phyloP scores from a whole-genome alignment of 2,797 vertebrate species.

The Brachymystax lenok region DNA sequence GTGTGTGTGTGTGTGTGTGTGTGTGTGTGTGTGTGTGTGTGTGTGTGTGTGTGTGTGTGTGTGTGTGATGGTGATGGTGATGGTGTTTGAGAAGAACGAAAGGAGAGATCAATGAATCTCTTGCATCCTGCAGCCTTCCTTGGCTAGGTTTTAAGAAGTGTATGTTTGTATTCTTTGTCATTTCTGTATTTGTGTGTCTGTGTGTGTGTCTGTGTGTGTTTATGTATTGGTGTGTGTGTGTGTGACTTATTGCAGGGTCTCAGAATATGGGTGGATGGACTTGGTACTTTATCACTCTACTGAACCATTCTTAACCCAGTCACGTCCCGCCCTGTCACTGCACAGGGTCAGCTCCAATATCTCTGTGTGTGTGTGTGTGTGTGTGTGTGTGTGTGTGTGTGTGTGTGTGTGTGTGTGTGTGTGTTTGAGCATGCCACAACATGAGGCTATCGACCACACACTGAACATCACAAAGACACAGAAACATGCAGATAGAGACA shows the following conservation, averaged over 20 bases:
- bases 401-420: neutral
- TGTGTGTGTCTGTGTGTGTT: conserved; percentile 34
- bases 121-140: conserved; percentile 32
- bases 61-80: neutral
- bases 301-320: conserved; percentile 68
- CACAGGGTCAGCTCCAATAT: conserved; percentile 71
- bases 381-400: conserved; percentile 6
- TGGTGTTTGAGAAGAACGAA: conserved; percentile 23
- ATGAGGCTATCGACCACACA: conserved; percentile 53
- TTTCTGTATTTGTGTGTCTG: conserved; percentile 29
- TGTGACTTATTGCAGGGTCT: conserved; percentile 63
- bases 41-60: neutral
- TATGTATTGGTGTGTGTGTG: neutral
- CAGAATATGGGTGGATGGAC: conserved; percentile 71
- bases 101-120: neutral
- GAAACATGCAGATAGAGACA: conserved; percentile 2
- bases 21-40: conserved; percentile 24
- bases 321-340: conserved; percentile 66
- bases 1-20: conserved; percentile 4
- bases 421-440: conserved; percentile 9
- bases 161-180: conserved; percentile 40
- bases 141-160: conserved; percentile 39
- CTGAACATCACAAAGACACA: conserved; percentile 18
- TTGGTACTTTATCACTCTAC: conserved; percentile 71
- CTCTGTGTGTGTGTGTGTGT: conserved; percentile 44